Conservation (phyloP, 2,888 invertebrate species). For the Brenthis daphne region DNA sequence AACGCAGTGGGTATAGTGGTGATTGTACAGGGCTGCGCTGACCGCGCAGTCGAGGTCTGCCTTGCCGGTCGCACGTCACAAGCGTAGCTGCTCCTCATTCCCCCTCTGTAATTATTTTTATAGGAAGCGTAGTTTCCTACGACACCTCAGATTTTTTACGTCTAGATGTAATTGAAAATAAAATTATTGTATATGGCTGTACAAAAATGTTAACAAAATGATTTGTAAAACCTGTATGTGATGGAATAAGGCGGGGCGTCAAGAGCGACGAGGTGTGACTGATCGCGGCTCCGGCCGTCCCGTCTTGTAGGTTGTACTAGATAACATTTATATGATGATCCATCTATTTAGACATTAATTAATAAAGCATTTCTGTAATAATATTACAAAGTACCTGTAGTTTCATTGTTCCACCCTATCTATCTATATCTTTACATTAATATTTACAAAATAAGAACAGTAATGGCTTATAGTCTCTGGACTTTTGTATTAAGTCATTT, state of each 20-base stretch:
- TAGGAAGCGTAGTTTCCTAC: conserved; percentile 82
- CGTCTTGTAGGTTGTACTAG: conserved; percentile 79
- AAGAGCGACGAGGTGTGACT: conserved; percentile 60
- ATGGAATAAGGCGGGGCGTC: conserved; percentile 72
- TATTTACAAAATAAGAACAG: neutral
- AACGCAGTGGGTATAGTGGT: conserved; percentile 75
- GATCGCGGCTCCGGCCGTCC: conserved; percentile 65
- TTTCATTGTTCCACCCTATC: conserved; percentile 55
- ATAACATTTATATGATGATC: conserved; percentile 83
- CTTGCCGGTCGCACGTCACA: conserved; percentile 78
- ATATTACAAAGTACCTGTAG: conserved; percentile 75
- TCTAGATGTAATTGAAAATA: conserved; percentile 82
- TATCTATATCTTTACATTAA: neutral
- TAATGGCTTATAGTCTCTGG: conserved; percentile 1
- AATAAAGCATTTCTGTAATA: conserved; percentile 86
- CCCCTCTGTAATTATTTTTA: conserved; percentile 79
- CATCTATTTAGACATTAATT: conserved; percentile 86
- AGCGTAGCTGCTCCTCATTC: conserved; percentile 80
- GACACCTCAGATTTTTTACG: conserved; percentile 81
- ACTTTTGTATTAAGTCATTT: no score
- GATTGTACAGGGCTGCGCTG: conserved; percentile 81
- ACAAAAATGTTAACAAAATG: conserved; percentile 81
- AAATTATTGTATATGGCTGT: conserved; percentile 83
- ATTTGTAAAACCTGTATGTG: conserved; percentile 81
- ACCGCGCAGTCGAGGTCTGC: conserved; percentile 79